A percentile compares a stretch with the other conserved stretches of the same genome.
Conservation (phyloP, 2,888 invertebrate species). For the Argyra leucocephala region DNA sequence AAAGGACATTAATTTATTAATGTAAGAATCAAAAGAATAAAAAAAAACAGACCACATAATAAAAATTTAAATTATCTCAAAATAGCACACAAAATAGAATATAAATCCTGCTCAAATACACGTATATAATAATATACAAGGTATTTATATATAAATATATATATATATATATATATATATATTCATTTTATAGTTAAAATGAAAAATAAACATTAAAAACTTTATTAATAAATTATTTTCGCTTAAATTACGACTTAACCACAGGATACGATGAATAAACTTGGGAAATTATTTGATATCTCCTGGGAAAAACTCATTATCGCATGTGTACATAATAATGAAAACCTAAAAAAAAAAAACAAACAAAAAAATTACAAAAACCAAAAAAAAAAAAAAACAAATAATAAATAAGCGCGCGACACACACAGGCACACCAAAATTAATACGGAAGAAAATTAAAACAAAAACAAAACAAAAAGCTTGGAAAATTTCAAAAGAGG, state of each 20-base stretch:
- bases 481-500: not conserved
- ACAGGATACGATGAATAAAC: not conserved
- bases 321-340: not conserved
- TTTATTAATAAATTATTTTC: not conserved
- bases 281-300: not conserved
- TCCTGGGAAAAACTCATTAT: slow-evolving; percentile 1
- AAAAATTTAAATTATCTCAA: no score
- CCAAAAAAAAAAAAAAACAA: not conserved
- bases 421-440: no score
- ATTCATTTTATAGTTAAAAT: not conserved
- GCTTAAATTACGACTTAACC: slow-evolving; percentile 1
- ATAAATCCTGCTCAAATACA: no score
- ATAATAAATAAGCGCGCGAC: not conserved
- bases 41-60: no score
- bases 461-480: not conserved
- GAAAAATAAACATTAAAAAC: slow-evolving; percentile 3
- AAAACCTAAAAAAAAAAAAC: not conserved
- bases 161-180: no score
- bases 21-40: no score
- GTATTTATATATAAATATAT: no score
- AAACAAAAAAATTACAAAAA: not conserved
- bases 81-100: no score
- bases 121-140: no score
- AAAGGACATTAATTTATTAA: no score
- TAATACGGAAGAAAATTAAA: not conserved